phyloP scores from a whole-genome alignment of 2,888 invertebrate species.

The Yponomeuta cagnagella region DNA sequence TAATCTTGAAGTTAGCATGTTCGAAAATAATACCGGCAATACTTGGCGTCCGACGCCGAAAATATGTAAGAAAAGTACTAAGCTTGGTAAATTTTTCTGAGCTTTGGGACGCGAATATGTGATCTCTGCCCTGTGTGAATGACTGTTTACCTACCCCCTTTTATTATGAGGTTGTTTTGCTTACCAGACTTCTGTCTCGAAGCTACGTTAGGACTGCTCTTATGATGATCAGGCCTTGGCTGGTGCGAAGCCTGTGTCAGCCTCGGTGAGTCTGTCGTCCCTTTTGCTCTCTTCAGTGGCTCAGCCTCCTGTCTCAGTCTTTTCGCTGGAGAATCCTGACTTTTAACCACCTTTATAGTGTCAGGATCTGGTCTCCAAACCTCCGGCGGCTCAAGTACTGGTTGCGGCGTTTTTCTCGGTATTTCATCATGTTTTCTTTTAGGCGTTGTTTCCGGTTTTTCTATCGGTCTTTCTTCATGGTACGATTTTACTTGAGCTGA shows the following conservation, averaged over 20 bases:
- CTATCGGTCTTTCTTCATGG: conserved; percentile 46
- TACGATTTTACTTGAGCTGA: conserved; percentile 56
- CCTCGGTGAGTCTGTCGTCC: conserved; percentile 56
- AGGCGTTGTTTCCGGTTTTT: conserved; percentile 39
- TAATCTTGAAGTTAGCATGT: too few species aligned
- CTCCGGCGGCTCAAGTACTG: conserved; percentile 28
- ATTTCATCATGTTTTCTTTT: conserved; percentile 45
- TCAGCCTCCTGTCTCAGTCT: conserved; percentile 65
- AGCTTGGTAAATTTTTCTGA: too few species aligned
- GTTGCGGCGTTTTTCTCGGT: conserved; percentile 31
- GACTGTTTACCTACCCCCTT: too few species aligned
- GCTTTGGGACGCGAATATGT: too few species aligned
- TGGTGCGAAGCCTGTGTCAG: conserved; percentile 51
- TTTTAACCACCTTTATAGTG: conserved; percentile 54
- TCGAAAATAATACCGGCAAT: too few species aligned
- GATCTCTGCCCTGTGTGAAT: too few species aligned
- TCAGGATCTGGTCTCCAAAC: conserved; percentile 63
- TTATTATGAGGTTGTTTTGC: conserved; percentile 11
- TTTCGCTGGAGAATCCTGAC: conserved; percentile 63
- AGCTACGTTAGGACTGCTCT: conserved; percentile 79
- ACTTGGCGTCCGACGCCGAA: too few species aligned
- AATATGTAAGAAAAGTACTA: too few species aligned
- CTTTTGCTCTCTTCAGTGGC: conserved; percentile 62
- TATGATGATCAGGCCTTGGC: conserved; percentile 69
- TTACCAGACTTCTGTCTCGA: conserved; percentile 62